Conservation (phyloP, 2,888 invertebrate species). For the Salpingus planirostris region DNA sequence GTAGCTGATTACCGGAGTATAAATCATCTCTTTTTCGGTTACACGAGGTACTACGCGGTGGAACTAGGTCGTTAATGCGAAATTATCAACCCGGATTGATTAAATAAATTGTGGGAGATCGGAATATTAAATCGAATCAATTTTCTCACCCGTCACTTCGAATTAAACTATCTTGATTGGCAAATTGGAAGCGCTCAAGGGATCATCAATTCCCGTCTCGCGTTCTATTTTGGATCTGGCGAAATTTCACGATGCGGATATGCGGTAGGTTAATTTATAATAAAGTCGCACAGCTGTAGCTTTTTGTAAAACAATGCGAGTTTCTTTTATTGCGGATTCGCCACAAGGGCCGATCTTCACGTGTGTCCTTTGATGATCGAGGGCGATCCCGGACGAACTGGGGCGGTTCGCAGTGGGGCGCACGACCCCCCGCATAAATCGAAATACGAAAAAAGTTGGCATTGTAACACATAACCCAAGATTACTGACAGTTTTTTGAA, state of each 20-base stretch:
- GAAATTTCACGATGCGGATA: too few relatives aligned
- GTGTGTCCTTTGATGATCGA: conserved; percentile 9
- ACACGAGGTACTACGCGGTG: too few relatives aligned
- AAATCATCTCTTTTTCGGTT: conserved; percentile 5
- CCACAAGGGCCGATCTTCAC: conserved; percentile 12
- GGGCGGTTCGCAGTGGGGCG: conserved; percentile 8
- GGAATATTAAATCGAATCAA: too few relatives aligned
- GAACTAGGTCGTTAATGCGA: too few relatives aligned
- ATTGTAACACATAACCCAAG: too few relatives aligned
- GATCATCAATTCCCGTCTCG: conserved; percentile 6
- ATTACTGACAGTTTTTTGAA: too few relatives aligned
- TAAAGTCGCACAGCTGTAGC: conserved; percentile 7
- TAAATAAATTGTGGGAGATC: too few relatives aligned
- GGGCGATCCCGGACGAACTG: conserved; percentile 10
- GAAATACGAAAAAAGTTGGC: too few relatives aligned
- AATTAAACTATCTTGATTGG: conserved; percentile 4
- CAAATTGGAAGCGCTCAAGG: conserved; percentile 7
- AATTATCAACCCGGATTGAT: too few relatives aligned
- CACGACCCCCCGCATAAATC: conserved; percentile 2
- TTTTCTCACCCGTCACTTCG: neutral
- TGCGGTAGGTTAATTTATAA: conserved; percentile 11
- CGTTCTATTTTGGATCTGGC: too few relatives aligned
- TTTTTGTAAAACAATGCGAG: conserved; percentile 12
- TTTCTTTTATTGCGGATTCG: conserved; percentile 15
- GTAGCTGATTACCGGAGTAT: neutral